A percentile compares a stretch with the other conserved stretches of the same genome.
phyloP scores from a whole-genome alignment of 2,113 vertebrate genomes.

The Crotalus tigris region DNA sequence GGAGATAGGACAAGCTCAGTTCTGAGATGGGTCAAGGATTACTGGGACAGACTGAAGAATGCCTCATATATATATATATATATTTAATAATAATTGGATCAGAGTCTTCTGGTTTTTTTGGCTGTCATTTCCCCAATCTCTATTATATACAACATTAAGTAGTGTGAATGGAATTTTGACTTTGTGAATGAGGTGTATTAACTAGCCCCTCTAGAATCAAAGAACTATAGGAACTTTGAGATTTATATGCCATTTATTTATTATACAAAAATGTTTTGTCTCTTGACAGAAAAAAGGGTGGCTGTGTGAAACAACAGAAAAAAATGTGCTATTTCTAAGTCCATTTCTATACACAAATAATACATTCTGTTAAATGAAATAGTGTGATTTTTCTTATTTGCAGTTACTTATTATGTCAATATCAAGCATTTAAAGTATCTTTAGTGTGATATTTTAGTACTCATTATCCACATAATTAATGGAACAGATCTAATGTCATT shows the following conservation, averaged over 20 bases:
- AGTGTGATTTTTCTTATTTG: background rate
- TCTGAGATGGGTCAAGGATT: background rate
- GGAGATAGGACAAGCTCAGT: background rate
- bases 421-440: background rate
- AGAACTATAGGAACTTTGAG: background rate
- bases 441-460: background rate
- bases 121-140: background rate
- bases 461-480: background rate
- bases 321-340: background rate
- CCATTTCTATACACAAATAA: background rate
- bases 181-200: background rate
- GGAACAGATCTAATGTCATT: constrained; percentile 23
- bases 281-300: background rate
- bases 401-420: background rate
- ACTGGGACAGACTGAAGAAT: background rate
- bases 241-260: background rate
- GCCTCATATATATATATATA: background rate
- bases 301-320: background rate
- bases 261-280: background rate
- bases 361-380: background rate
- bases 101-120: background rate
- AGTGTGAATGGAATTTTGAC: background rate
- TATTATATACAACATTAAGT: background rate
- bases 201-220: background rate
- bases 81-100: no score